A percentile compares a stretch with the other conserved stretches of the same genome.
These are phyloP conservation scores for Eugnorisma glareosa DNA, from an alignment of 2,888 invertebrate species.

Conservation along the genomic window DNA sequence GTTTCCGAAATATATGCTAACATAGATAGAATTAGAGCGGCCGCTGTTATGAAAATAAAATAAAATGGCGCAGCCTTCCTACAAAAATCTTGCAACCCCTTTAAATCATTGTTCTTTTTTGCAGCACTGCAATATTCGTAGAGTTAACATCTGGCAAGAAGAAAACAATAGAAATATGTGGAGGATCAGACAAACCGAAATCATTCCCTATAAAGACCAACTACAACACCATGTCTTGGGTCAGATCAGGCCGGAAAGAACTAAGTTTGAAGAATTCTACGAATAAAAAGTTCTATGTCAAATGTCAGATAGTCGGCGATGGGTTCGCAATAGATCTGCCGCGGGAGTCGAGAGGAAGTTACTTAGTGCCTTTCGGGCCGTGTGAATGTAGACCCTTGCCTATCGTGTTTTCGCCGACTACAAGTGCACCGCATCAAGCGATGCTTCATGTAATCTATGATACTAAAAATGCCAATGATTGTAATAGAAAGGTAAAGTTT, in stretches of 20 bases:
- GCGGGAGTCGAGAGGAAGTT: constrained; percentile 78
- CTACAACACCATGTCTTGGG: constrained; percentile 81
- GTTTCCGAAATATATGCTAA: background rate
- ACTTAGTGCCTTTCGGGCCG: constrained; percentile 79
- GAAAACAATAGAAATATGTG: constrained; percentile 76
- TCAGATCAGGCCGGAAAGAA: constrained; percentile 82
- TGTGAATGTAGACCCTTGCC: constrained; percentile 81
- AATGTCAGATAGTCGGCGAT: constrained; percentile 84
- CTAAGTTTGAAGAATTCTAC: constrained; percentile 83
- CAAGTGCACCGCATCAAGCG: constrained; percentile 76
- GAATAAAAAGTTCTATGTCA: constrained; percentile 80
- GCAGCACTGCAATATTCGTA: constrained; percentile 82
- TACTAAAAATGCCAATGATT: constrained; percentile 76
- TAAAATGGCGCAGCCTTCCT: background rate
- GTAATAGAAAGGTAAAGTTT: constrained; percentile 80
- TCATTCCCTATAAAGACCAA: constrained; percentile 85
- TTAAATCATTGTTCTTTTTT: constrained; percentile 44
- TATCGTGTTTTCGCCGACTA: constrained; percentile 79
- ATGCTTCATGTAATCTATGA: constrained; percentile 80
- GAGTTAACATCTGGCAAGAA: constrained; percentile 76
- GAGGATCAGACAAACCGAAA: constrained; percentile 78
- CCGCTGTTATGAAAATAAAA: background rate
- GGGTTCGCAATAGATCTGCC: constrained; percentile 84
- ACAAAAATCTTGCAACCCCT: background rate
- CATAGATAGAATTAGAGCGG: background rate